Evolutionary conservation across 2,888 invertebrate species (phyloP).

Genomic region (Megaustenia siamemsis): DNA sequence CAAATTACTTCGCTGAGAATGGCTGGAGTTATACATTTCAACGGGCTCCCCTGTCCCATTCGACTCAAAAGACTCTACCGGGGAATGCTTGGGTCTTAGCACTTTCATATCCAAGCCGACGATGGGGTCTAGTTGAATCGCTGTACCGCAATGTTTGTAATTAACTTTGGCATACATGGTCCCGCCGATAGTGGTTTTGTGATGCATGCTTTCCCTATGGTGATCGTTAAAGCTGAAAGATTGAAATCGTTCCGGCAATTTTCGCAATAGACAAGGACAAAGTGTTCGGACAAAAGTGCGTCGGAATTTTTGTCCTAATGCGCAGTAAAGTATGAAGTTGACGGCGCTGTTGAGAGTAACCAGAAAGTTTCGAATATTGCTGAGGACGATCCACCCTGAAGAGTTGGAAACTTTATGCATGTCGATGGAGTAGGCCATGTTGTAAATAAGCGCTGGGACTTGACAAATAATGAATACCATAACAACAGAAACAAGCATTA

Average conservation of each 20-base stretch:
- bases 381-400: constrained; percentile 81
- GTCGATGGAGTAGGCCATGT: constrained; percentile 87
- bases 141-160: constrained; percentile 50
- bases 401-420: constrained; percentile 82
- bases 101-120: constrained; percentile 54
- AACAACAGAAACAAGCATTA: constrained; percentile 96
- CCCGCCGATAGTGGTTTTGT: constrained; percentile 38
- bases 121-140: constrained; percentile 4
- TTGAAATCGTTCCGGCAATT: constrained; percentile 65
- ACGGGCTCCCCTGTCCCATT: constrained; percentile 44
- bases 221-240: constrained; percentile 66
- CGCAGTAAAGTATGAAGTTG: constrained; percentile 98
- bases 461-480: constrained; percentile 96
- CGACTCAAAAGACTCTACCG: constrained; percentile 53
- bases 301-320: constrained; percentile 96
- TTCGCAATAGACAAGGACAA: constrained; percentile 64
- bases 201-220: constrained; percentile 53
- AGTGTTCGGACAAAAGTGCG: constrained; percentile 77
- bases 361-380: constrained; percentile 86
- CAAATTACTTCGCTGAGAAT: constrained; percentile 40
- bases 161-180: constrained; percentile 42
- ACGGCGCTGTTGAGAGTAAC: constrained; percentile 98
- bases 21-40: constrained; percentile 20
- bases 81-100: constrained; percentile 51
- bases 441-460: constrained; percentile 82